Conservation (phyloP, 1,140 invertebrate genomes). For the Drosophila setifemur region DNA sequence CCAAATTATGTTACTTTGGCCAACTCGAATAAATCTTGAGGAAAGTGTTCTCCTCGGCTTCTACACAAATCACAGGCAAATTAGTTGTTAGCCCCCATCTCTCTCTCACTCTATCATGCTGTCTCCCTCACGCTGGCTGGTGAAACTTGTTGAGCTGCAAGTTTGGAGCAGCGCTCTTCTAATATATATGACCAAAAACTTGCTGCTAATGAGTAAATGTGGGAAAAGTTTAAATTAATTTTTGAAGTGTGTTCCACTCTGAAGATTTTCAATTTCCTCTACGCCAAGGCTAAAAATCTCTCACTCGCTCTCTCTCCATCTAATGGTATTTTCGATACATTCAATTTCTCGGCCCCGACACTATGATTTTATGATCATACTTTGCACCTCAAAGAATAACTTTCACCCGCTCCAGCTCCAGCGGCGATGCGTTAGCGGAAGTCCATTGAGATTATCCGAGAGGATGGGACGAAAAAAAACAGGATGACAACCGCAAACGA, state of each 20-base stretch:
- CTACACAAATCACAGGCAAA: slow-evolving; percentile 72
- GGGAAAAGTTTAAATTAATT: slow-evolving; percentile 78
- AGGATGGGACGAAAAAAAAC: slow-evolving; percentile 1
- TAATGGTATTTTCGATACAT: slow-evolving; percentile 63
- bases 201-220: slow-evolving; percentile 76
- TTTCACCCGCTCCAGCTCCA: not conserved
- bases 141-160: slow-evolving; percentile 74
- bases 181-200: slow-evolving; percentile 57
- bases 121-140: not conserved
- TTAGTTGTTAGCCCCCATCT: slow-evolving; percentile 44
- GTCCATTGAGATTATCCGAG: slow-evolving; percentile 5
- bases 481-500: slow-evolving; percentile 16
- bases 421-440: slow-evolving; percentile 18
- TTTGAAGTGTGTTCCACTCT: slow-evolving; percentile 57
- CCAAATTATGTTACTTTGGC: slow-evolving; percentile 75
- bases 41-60: slow-evolving; percentile 24
- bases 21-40: slow-evolving; percentile 71
- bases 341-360: slow-evolving; percentile 23
- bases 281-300: slow-evolving; percentile 1
- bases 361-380: slow-evolving; percentile 21
- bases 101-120: not conserved
- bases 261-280: slow-evolving; percentile 60
- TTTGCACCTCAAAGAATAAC: slow-evolving; percentile 3
- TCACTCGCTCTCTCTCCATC: not conserved
- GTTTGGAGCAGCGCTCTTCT: slow-evolving; percentile 28